These are phyloP conservation scores for Carettochelys insculpta DNA, from an alignment of 2,113 vertebrate genomes.

Conservation along the genomic window DNA sequence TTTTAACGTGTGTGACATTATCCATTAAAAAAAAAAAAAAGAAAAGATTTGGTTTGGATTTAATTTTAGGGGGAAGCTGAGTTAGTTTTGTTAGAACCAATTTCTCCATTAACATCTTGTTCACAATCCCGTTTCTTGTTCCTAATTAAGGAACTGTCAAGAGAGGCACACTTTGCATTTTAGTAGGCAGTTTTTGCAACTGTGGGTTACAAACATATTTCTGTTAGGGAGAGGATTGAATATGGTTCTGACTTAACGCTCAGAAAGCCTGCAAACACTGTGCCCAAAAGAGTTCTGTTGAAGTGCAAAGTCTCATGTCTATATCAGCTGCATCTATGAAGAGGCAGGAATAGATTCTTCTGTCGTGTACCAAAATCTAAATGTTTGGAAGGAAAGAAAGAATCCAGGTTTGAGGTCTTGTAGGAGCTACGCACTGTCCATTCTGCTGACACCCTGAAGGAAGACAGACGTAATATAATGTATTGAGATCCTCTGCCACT, in stretches of 20 bases:
- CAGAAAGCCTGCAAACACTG: conserved; percentile 52
- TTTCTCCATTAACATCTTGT: background rate
- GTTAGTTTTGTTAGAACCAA: background rate
- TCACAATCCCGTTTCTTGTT: background rate
- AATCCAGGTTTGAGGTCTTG: background rate
- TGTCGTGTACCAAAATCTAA: background rate
- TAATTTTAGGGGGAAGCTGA: background rate
- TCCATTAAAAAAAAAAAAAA: background rate
- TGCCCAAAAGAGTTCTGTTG: background rate
- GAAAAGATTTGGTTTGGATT: background rate
- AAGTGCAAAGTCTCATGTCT: conserved; percentile 10
- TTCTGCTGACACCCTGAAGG: background rate
- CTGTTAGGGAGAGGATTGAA: background rate
- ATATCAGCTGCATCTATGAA: background rate
- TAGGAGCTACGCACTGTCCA: background rate
- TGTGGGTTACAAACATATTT: background rate
- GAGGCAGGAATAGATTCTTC: background rate
- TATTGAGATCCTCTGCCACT: background rate
- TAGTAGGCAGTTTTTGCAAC: background rate
- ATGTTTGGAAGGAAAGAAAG: background rate
- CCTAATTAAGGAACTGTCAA: background rate
- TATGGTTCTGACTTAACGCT: conserved; percentile 48
- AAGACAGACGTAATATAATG: background rate
- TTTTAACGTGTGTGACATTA: accelerated
- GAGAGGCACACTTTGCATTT: background rate